Base-by-base conservation (phyloP, 1,140 invertebrate genomes). In the Paralvinella palmiformis region DNA sequence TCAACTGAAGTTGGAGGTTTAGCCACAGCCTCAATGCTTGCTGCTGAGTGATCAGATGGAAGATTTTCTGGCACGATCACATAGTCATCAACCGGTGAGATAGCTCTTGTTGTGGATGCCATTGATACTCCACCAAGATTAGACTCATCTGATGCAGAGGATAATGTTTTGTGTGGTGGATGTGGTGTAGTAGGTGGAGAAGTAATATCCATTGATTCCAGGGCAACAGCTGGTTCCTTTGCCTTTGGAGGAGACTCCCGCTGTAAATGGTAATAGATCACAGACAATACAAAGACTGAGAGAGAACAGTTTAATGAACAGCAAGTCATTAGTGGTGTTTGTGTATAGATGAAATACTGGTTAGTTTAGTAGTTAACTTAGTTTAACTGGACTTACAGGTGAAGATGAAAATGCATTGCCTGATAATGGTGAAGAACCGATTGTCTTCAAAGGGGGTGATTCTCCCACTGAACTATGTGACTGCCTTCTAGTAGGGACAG, bases 31-130 rank as follows among this genome's bases (percentile, higher is more conserved):
- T 32, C 33, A 4, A 33, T 20, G 33, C 55, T 57, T 3, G 20
- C 15, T 27, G 24, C 55, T 1, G 55, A 57, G 27, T 57, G 55
- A 57, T 57, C 55, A 31, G 55, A 57, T 17, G 66, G 67, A 15
- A 77, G 55, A 37, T 62, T 66, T 48, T 73, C 71, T 10, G 77
- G 76, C n/a, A 81, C 78, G 62, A 81, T 66, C 4, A 81, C 79
- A 75, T 77, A 81, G 67, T 77, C 79, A 73, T 80, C 58, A 27
- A 41, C 37, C 37, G 37, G 37, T 13, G 10, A n/a, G n/a, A n/a
- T 10, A 10, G 37, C 27, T 20, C 17, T 32, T 57, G 55, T 7
- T 20, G 33, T 15, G 33, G 55, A 4, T 20, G 29, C 27, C 17
- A 36, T n/a, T 27, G 4, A 27, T 27, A 27, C 48, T 52, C 24